Conservation (phyloP, 2,888 invertebrate genomes). For the Drosophila dives region DNA sequence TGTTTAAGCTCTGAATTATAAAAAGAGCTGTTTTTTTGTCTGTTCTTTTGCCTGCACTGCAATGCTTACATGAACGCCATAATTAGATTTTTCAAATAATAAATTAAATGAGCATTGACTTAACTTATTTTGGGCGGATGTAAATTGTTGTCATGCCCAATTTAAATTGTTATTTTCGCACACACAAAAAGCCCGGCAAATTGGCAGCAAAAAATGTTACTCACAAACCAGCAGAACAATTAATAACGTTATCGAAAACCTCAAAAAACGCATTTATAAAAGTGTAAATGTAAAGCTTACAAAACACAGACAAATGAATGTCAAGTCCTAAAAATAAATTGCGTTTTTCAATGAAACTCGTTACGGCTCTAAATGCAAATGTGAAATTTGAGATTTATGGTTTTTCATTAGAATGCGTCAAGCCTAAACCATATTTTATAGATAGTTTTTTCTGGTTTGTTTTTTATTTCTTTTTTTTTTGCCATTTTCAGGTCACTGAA, state of each 20-base stretch:
- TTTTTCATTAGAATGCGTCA: conserved; percentile 50
- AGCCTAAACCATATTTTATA: conserved; percentile 21
- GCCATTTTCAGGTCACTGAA: conserved; percentile 31
- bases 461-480: neutral
- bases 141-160: conserved; percentile 17
- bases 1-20: neutral
- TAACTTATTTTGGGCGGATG: neutral
- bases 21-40: neutral
- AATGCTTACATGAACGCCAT: neutral
- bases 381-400: conserved; percentile 48
- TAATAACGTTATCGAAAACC: conserved; percentile 44
- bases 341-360: conserved; percentile 54
- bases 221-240: conserved; percentile 32
- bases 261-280: conserved; percentile 1
- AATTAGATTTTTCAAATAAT: neutral
- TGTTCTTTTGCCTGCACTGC: neutral
- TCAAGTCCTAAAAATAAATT: conserved; percentile 11
- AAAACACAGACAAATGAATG: conserved; percentile 12
- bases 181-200: conserved; percentile 7
- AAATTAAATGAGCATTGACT: conserved; percentile 31
- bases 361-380: conserved; percentile 63
- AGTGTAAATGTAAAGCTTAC: conserved; percentile 32
- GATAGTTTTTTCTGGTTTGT: neutral
- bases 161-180: conserved; percentile 23
- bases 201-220: conserved; percentile 13